These are phyloP conservation scores for Lutjanus argentimaculatus DNA, from an alignment of 2,797 vertebrate species.

Conservation along the genomic window DNA sequence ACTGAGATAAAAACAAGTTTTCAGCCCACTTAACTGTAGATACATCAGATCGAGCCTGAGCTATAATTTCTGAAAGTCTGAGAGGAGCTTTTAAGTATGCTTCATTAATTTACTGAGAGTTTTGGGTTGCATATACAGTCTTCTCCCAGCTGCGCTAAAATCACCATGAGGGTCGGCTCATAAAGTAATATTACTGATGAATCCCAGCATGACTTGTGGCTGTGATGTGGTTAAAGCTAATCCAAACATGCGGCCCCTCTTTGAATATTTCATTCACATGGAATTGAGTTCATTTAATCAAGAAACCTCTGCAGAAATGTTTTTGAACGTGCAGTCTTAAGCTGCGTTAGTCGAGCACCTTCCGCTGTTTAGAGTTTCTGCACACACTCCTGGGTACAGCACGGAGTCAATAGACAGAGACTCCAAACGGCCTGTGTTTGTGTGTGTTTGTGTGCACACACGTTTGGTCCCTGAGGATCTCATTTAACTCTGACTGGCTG, in stretches of 20 bases:
- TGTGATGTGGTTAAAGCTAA: constrained; percentile 50
- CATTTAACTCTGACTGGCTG: constrained; percentile 33
- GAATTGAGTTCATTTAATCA: constrained; percentile 52
- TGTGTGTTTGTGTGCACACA: not conserved
- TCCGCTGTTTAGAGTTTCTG: constrained; percentile 1
- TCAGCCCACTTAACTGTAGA: not conserved
- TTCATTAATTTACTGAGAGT: constrained; percentile 10
- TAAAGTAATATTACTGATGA: constrained; percentile 47
- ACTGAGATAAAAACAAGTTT: not conserved
- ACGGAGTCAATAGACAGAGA: constrained; percentile 21
- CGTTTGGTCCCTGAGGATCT: constrained; percentile 40
- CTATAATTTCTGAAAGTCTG: constrained; percentile 14
- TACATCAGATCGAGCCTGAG: not conserved
- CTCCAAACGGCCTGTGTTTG: constrained; percentile 7
- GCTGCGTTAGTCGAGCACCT: not conserved
- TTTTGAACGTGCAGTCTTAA: not conserved
- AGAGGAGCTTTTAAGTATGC: constrained; percentile 1
- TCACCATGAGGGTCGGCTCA: constrained; percentile 5
- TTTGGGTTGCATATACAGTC: not conserved
- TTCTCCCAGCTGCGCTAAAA: constrained; percentile 16
- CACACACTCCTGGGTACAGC: not conserved
- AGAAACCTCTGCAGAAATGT: constrained; percentile 14
- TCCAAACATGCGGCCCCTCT: constrained; percentile 39
- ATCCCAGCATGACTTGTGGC: constrained; percentile 29
- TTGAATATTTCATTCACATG: constrained; percentile 45